Percentiles rank a stretch among this genome's conserved stretches.
These are phyloP conservation scores for Melanostigma gelatinosum DNA, from an alignment of 2,113 vertebrate genomes.

Conservation along the genomic window DNA sequence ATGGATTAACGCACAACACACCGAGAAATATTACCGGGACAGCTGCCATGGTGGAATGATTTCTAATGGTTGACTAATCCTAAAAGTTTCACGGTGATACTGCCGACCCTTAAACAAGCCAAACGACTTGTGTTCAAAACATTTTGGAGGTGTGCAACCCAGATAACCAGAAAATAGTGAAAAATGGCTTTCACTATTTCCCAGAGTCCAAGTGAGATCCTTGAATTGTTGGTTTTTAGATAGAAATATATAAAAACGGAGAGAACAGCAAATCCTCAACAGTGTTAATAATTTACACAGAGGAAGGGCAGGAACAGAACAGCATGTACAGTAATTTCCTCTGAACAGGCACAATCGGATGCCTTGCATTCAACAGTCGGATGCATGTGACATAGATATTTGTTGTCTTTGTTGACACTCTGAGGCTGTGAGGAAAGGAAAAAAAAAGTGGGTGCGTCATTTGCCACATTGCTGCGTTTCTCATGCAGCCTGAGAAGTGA, in stretches of 20 bases:
- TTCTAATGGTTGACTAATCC: not conserved
- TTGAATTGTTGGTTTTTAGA: not conserved
- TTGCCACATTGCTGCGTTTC: conserved; percentile 2
- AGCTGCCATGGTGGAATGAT: not conserved
- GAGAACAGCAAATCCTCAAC: not conserved
- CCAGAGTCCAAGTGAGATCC: not conserved
- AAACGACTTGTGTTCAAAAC: not conserved
- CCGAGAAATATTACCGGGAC: not conserved
- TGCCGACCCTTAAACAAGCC: not conserved
- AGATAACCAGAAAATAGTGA: not conserved
- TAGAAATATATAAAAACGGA: not conserved
- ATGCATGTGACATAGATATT: conserved; percentile 7
- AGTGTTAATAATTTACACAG: not conserved
- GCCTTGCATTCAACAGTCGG: not conserved
- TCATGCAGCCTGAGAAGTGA: conserved; percentile 18
- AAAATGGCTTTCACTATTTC: not conserved
- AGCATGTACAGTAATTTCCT: conserved; percentile 1
- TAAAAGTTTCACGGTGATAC: not conserved
- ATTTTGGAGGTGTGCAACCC: not conserved
- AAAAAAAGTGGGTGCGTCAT: not conserved
- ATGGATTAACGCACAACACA: not conserved
- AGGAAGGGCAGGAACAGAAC: not conserved
- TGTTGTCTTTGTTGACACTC: conserved; percentile 1
- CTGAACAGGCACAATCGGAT: not conserved
- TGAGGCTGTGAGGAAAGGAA: not conserved